Evolutionary conservation across 2,888 invertebrate genomes (phyloP).

Genomic region (Rhagium mordax): DNA sequence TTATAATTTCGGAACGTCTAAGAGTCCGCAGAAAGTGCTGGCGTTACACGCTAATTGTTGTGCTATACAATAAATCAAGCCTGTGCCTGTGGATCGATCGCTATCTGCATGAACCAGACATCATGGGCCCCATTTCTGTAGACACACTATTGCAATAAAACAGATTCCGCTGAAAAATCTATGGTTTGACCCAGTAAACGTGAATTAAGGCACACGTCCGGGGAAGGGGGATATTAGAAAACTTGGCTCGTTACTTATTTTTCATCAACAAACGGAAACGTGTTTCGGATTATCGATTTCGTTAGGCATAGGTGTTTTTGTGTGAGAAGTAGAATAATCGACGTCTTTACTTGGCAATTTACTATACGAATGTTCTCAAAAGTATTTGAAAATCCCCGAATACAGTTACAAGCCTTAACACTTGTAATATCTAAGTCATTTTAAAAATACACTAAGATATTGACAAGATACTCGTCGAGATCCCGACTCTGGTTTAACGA

Average conservation of each 20-base stretch:
- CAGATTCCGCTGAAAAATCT: neutral
- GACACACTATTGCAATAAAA: slow-evolving; percentile 16
- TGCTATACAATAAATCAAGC: slow-evolving; percentile 31
- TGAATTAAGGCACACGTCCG: neutral
- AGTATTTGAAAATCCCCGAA: too few species aligned
- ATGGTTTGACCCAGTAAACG: neutral
- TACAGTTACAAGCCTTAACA: too few species aligned
- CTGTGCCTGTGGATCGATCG: slow-evolving; percentile 27
- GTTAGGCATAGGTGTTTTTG: neutral
- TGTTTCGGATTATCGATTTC: slow-evolving; percentile 10
- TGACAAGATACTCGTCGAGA: too few species aligned
- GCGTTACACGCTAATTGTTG: slow-evolving; percentile 13
- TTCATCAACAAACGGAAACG: neutral
- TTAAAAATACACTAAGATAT: too few species aligned
- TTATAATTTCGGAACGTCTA: slow-evolving; percentile 11
- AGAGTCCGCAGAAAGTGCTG: slow-evolving; percentile 17
- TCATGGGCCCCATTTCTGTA: neutral
- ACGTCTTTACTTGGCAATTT: neutral
- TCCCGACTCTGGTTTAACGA: too few species aligned
- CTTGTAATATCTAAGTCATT: too few species aligned
- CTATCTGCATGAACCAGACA: slow-evolving; percentile 34
- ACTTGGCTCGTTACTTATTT: slow-evolving; percentile 14
- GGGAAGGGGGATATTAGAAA: slow-evolving; percentile 4
- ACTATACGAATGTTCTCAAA: neutral
- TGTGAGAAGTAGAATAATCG: neutral